Evolutionary conservation across 2,113 vertebrate genomes (phyloP).

Genomic region (Gambusia holbrooki): DNA sequence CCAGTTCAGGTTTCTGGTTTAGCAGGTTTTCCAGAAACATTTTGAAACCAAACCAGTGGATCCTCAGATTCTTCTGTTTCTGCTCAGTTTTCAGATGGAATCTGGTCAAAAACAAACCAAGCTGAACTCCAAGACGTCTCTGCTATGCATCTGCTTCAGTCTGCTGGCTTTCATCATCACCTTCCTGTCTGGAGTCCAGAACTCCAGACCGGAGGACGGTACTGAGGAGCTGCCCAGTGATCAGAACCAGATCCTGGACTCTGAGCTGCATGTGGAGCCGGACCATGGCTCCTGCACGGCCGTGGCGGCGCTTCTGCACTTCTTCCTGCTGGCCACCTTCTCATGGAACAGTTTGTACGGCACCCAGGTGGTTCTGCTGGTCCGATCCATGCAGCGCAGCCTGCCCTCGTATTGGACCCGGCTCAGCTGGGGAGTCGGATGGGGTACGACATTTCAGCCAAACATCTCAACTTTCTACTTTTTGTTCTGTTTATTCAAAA

Average conservation of each 20-base stretch:
- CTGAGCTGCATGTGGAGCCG: not conserved
- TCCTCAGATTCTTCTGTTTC: too few relatives aligned
- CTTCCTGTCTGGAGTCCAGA: slow-evolving; percentile 79
- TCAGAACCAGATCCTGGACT: slow-evolving; percentile 26
- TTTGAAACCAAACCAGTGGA: too few relatives aligned
- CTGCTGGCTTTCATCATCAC: slow-evolving; percentile 81
- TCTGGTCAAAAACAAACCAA: slow-evolving; percentile 6
- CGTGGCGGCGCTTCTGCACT: slow-evolving; percentile 70
- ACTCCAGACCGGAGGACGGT: not conserved
- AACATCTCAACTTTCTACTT: too few relatives aligned
- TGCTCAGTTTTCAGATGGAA: slow-evolving; percentile 53
- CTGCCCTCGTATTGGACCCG: slow-evolving; percentile 3
- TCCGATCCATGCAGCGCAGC: not conserved
- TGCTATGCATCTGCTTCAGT: slow-evolving; percentile 75
- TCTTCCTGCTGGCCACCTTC: slow-evolving; percentile 78
- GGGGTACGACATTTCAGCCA: slow-evolving; percentile 27
- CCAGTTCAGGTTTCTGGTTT: too few relatives aligned
- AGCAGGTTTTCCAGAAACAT: too few relatives aligned
- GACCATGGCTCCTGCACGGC: slow-evolving; percentile 47
- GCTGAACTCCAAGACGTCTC: slow-evolving; percentile 58
- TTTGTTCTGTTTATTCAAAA: too few relatives aligned
- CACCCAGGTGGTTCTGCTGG: slow-evolving; percentile 40
- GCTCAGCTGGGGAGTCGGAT: slow-evolving; percentile 18
- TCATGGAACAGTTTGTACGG: slow-evolving; percentile 73
- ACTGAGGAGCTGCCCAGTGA: rapidly evolving